These are phyloP conservation scores for Butastur rufipennis DNA, from an alignment of 2,113 vertebrate species.

Conservation along the genomic window DNA sequence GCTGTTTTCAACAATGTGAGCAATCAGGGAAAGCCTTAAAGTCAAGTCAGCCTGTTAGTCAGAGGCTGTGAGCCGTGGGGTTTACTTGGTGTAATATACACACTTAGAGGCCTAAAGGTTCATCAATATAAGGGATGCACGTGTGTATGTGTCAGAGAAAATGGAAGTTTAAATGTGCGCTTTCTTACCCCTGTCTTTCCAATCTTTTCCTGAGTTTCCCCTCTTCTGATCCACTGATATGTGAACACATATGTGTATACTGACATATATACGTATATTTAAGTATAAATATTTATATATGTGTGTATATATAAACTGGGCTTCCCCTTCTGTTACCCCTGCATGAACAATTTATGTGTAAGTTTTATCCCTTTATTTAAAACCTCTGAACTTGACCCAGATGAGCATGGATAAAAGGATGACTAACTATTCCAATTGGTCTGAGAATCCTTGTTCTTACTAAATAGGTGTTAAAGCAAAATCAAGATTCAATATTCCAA, in stretches of 20 bases:
- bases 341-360: neutral
- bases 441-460: neutral
- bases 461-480: neutral
- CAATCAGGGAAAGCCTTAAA: neutral
- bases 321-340: neutral
- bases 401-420: neutral
- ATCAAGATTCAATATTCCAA: neutral
- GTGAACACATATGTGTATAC: neutral
- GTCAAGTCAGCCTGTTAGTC: neutral
- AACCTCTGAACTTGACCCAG: neutral
- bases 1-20: neutral
- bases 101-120: neutral
- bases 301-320: neutral
- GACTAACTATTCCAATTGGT: neutral
- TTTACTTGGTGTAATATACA: neutral
- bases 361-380: neutral
- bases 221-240: neutral
- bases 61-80: neutral
- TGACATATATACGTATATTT: neutral
- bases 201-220: neutral
- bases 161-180: neutral
- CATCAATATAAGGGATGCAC: neutral
- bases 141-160: neutral
- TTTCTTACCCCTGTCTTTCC: neutral
- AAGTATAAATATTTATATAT: neutral